Evolutionary conservation across 2,113 vertebrate genomes (phyloP).

Genomic region (Carlito syrichta): DNA sequence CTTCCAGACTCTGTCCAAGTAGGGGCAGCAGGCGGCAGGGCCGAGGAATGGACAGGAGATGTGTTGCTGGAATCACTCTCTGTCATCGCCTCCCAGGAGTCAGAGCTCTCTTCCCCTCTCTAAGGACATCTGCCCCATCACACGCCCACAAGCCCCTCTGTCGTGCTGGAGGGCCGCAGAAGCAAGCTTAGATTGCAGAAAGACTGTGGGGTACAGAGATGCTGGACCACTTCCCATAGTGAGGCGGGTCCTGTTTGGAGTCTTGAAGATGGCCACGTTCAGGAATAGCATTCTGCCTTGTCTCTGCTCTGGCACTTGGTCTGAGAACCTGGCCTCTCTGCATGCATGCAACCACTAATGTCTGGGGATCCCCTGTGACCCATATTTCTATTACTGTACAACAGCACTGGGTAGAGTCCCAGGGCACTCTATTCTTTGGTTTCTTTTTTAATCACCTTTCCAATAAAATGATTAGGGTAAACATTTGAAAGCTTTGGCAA

Average conservation of each 20-base stretch:
- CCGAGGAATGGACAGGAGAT: neutral
- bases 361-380: too few species aligned
- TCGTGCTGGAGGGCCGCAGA: neutral
- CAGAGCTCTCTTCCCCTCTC: neutral
- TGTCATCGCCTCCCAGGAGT: neutral
- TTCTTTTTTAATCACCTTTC: neutral
- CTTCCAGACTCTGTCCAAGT: neutral
- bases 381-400: neutral
- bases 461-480: neutral
- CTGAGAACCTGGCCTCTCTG: neutral
- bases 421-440: neutral
- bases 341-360: neutral
- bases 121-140: neutral
- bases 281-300: rapidly evolving
- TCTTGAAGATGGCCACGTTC: neutral
- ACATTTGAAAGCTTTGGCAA: neutral
- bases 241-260: neutral
- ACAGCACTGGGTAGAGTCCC: neutral
- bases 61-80: neutral
- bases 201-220: too few species aligned
- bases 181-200: neutral
- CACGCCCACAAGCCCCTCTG: neutral
- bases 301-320: neutral
- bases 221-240: neutral
- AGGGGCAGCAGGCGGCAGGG: rapidly evolving